Base-by-base conservation (phyloP, 1,140 invertebrate species). In the Eurosta solidaginis region DNA sequence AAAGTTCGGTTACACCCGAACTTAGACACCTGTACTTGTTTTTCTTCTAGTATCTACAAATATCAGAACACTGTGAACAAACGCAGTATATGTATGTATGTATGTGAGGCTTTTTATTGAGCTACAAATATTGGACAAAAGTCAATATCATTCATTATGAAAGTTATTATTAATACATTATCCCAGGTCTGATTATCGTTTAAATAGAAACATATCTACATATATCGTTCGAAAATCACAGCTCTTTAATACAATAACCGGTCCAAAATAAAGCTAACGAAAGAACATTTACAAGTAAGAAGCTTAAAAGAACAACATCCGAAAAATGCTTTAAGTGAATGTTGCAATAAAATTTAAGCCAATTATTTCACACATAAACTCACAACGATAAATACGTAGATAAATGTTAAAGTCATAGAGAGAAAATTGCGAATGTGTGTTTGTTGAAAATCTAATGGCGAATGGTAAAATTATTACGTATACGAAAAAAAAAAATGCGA, bases 281-380 rank as follows among this genome's bases (percentile, higher is more conserved):
- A 59, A 59, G 12, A 59, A 59, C 54, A 33, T 10, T 17, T 29
- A 22, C 14, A 17, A 33, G 12, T 29, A 59, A 59, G 25, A 17
- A 59, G 54, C 27, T 59, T 59, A 59, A 33, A 27, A 14, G 54
- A 59, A 59, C 29, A n/a, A 59, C 33, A 59, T 59, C 27, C 54
- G 12, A 59, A 59, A 54, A 29, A 59, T 12, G 29, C 54, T 59
- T 59, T 59, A 59, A 59, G 54, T 59, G 54, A 59, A 59, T 59
- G 29, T 59, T 29, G 27, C n/a, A 59, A n/a, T 29, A 33, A 29
- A 59, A 59, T 59, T 59, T 59, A 59, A 59, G 54, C 54, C 54
- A 59, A 59, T 59, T 59, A 59, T 59, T 59, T 59, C 29, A n/a
- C 27, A 59, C 54, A 59, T 29, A 59, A 33, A 59, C n/a, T n/a